Base-by-base conservation (phyloP, 2,797 vertebrate genomes). In the Notolabrus celidotus region DNA sequence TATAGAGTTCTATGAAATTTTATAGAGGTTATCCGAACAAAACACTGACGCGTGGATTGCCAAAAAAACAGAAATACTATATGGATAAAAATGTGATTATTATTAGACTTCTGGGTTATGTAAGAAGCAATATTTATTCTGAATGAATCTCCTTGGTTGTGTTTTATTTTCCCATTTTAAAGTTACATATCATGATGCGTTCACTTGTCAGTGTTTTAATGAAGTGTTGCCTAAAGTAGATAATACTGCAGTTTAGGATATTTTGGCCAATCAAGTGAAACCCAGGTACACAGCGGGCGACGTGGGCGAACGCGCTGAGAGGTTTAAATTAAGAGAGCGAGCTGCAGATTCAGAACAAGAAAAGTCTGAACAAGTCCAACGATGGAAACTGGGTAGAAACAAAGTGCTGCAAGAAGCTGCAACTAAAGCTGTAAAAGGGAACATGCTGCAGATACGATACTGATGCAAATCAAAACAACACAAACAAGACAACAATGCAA, bases 1-100 rank as follows among this genome's bases (percentile, higher is more conserved):
- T 94, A 94, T 91, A 92, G 89, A 93, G 91, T 90, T 92, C 89
- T 93, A 94, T 93, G 83, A 92, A 80, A 91, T 94, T 94, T 94
- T 95, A 92, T 94, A 94, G 90, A 90, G 82, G 87, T 83, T 90
- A 89, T 88, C 86, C 83, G 86, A 88, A 89, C 83, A 88, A 79
- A 83, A 80, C 89, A 82, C 79, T 85, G 75, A 88, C 67, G 70
- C 77, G 87, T 90, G 90, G 90, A 90, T 94, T 94, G 93, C 93
- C 93, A 94, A 94, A 85, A 93, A 85, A 76, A 80, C n/a, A 86
- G 20, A 62, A 61, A 56, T 72, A 75, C 49, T 77, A 86, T 88
- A 87, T 83, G 86, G 74, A 75, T 88, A 73, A 65, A 77, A 80
- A 79, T 6, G 64, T 80, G 80, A 80, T 73, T 84, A 88, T 86